phyloP scores from a whole-genome alignment of 1,140 invertebrate genomes.

The Condylostylus longicornis region DNA sequence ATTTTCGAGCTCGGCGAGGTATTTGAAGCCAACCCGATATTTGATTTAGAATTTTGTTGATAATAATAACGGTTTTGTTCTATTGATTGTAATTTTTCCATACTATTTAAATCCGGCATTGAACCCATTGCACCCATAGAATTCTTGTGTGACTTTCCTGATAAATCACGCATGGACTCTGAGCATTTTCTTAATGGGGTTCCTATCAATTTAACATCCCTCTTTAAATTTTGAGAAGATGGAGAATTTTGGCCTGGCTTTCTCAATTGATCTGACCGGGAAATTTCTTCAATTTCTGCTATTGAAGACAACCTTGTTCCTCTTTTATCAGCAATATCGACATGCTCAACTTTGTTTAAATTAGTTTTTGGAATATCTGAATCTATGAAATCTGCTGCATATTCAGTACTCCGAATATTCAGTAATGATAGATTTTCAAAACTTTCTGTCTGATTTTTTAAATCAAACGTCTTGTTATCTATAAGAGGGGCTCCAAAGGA shows the following conservation, averaged over 20 bases:
- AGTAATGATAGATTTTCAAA: slow-evolving; percentile 14
- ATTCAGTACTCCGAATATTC: slow-evolving; percentile 8
- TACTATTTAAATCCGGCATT: slow-evolving; percentile 30
- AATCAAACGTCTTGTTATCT: too few species aligned
- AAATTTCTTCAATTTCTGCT: neutral
- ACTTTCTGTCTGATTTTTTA: too few species aligned
- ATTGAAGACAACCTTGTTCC: too few species aligned
- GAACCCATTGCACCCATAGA: slow-evolving; percentile 24
- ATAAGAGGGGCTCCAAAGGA: too few species aligned
- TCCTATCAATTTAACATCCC: slow-evolving; percentile 22
- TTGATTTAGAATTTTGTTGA: slow-evolving; percentile 10
- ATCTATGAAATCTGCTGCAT: neutral
- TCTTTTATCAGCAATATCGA: too few species aligned
- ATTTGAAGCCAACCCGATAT: neutral
- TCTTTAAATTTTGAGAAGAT: slow-evolving; percentile 18
- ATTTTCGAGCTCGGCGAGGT: neutral
- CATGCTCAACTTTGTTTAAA: neutral
- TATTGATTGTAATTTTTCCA: slow-evolving; percentile 21
- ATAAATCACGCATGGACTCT: slow-evolving; percentile 28
- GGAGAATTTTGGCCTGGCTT: too few species aligned
- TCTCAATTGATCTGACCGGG: neutral
- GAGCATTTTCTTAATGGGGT: slow-evolving; percentile 26
- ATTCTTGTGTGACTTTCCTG: slow-evolving; percentile 14
- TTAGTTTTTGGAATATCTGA: neutral
- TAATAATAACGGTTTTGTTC: slow-evolving; percentile 30